Evolutionary conservation across 1,140 invertebrate species (phyloP), one percentile per base, ranked within the genome.

Genomic region (Lucilia cuprina): DNA sequence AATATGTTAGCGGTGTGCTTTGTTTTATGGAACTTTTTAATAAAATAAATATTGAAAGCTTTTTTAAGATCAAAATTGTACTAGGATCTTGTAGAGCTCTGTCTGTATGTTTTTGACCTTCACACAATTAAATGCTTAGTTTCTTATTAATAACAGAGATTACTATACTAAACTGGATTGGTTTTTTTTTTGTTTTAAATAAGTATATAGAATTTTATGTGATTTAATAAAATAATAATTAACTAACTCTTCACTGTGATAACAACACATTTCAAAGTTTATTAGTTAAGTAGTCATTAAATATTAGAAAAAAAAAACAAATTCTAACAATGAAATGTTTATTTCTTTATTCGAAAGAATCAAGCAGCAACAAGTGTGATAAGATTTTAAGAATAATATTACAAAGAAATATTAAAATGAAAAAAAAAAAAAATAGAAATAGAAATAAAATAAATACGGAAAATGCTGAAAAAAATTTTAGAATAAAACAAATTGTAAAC

Each of bases 161-260:
- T 55, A 17, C 50, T 55, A 55, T 13, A 7, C 7, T 55, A 5
- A 8, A 70, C 21, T 21, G n/a, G n/a, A n/a, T n/a, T n/a, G n/a
- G n/a, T n/a, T n/a, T n/a, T n/a, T n/a, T n/a, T n/a, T n/a, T n/a
- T n/a, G n/a, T n/a, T n/a, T n/a, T n/a, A n/a, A n/a, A n/a, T n/a
- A n/a, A n/a, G n/a, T n/a, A n/a, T n/a, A n/a, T 70, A 70, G 65
- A 70, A 70, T 70, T 70, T 70, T 70, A 70, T 70, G 19, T 70
- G 21, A 70, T 70, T 55, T 70, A 65, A 70, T 70, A 70, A 70
- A 25, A 70, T 25, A 21, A 70, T 70, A 60, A 60, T n/a, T n/a
- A 60, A 60, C 14, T 25, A 21, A 25, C 21, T 49, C 13, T 49
- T 8, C 21, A 8, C 0, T 21, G n/a, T 70, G 65, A 70, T 70